Evolutionary conservation across 2,888 invertebrate genomes (phyloP), one percentile per base, ranked within the genome.

Genomic region (Coecobrya sp.): DNA sequence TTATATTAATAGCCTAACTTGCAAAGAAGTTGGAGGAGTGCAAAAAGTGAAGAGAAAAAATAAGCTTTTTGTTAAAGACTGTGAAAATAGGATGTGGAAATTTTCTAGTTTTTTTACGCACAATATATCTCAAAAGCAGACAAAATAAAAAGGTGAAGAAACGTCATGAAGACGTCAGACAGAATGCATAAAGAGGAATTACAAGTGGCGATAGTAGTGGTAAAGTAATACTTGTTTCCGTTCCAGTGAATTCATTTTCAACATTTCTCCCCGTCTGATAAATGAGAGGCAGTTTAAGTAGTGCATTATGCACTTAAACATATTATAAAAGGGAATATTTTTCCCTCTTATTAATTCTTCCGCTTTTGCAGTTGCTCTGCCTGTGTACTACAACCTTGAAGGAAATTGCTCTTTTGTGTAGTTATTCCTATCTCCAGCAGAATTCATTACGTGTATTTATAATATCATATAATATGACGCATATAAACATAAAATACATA

Each of bases 81-180:
- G 36, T 76, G 49, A 22, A 49, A 89, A 81, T 13, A 55, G 86
- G 86, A 91, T 91, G 91, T 86, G 70, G 82, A 91, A 91, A 86
- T 90, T 90, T 86, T 81, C 86, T 79, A 89, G 16, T 68, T 89
- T n/a, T 86, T 86, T 91, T 42, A 91, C 91, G 91, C 91, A 91
- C 91, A 81, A 91, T 91, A 91, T 91, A 55, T 42, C 79, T 36
- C 16, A 5, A 7, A 22, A 30, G 27, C 30, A 68, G 68, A 70
- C 36, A 79, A 79, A 76, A n/a, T 59, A 88, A 62, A 65, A 89
- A 89, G 89, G 89, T 89, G 89, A 82, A 82, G 89, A 88, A 49
- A 22, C 22, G 45, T 25, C 42, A 22, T 70, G 55, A 30, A 86
- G 59, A 76, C 42, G 22, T 73, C 65, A 27, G 65, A 25, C 27